Base-by-base conservation (phyloP, 2,797 vertebrate species). In the Setipinna tenuifilis region DNA sequence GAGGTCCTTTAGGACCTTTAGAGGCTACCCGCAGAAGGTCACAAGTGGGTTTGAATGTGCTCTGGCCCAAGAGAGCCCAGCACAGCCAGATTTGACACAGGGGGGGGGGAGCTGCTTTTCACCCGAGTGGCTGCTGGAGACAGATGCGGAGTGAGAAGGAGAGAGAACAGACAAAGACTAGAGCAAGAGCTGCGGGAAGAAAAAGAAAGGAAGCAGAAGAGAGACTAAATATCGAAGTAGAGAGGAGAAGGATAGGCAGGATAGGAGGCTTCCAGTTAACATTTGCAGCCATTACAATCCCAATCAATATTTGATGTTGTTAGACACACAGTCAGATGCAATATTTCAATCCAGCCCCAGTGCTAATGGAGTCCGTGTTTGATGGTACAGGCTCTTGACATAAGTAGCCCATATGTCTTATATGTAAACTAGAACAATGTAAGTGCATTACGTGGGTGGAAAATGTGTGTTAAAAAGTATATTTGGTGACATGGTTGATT, bases 381-480 rank as follows among this genome's bases (percentile, higher is more conserved):
- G 35, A 78, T 44, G 71, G 31, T 35, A 41, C 31, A 78, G 19
- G 71, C 35, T 78, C 71, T 78, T 78, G 71, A 44, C 71, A 78
- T 78, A 41, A 78, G 31, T 78, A 19, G 65, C 31, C 71, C 35
- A 44, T 78, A 44, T 35, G 35, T 78, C 71, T 41, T 44, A 41
- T 3, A 31, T 19, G 4, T 3, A 31, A 75, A 31, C 71, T 0
- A 14, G 19, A 3, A 12, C 31, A 12, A 68, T 16, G 25, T 31
- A 31, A 68, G 65, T 31, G 86, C 84, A 85, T 83, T 81, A 85
- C 82, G 75, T 14, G 68, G 78, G 84, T 87, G 87, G n/a, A n/a
- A n/a, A n/a, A n/a, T 54, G 50, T 54, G 50, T 10, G 50, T 54
- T 9, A 54, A 9, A 54, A 14, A 54, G 7, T 54, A 17, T 14